Conservation (phyloP, 2,888 invertebrate genomes). For the Orchestes rusci region DNA sequence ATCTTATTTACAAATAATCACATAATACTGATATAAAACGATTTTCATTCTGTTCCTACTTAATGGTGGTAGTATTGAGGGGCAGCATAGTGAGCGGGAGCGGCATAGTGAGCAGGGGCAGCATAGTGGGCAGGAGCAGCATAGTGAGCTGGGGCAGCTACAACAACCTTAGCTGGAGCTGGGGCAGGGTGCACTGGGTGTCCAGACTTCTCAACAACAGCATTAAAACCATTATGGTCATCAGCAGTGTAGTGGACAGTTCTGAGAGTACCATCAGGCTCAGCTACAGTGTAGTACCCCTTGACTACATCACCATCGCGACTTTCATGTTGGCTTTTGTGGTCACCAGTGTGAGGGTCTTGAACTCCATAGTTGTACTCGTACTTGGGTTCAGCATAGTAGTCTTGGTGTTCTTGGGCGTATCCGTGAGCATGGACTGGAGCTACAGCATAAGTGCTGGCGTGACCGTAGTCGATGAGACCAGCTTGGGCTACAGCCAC, state of each 20-base stretch:
- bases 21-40: no score
- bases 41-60: no score
- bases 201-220: conserved; percentile 40
- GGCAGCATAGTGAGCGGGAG: conserved; percentile 7
- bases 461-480: conserved; percentile 21
- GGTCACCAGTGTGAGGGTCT: conserved; percentile 53
- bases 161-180: conserved; percentile 17
- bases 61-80: conserved; percentile 16
- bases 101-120: conserved; percentile 11
- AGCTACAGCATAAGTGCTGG: conserved; percentile 10
- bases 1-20: no score
- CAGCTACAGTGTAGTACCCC: conserved; percentile 45
- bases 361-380: conserved; percentile 51
- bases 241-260: conserved; percentile 45
- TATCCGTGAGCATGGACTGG: conserved; percentile 10
- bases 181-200: conserved; percentile 46
- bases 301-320: conserved; percentile 50
- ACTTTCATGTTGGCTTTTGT: conserved; percentile 45
- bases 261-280: conserved; percentile 34
- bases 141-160: conserved; percentile 17
- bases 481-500: conserved; percentile 29
- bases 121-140: conserved; percentile 15
- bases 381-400: conserved; percentile 51
- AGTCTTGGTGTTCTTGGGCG: conserved; percentile 15
- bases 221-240: conserved; percentile 46